Percentiles rank a stretch among this genome's conserved stretches.
Conservation (phyloP, 2,113 vertebrate genomes). For the Crotalus tigris region DNA sequence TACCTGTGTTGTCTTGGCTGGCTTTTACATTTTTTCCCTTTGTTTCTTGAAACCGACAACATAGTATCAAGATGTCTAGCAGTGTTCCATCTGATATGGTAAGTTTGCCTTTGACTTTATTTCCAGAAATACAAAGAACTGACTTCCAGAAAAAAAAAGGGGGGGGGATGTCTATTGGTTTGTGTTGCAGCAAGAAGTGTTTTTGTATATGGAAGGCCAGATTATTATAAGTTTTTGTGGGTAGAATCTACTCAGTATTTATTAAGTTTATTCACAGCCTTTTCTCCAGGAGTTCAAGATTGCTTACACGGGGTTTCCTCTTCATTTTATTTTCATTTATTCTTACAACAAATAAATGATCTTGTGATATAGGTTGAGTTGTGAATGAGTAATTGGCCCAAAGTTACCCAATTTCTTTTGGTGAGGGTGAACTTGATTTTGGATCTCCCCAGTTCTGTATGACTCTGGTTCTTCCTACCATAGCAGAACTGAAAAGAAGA, state of each 20-base stretch:
- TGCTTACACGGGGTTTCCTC: neutral
- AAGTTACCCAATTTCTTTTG: neutral
- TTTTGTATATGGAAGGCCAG: neutral
- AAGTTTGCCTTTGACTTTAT: slow-evolving; percentile 47
- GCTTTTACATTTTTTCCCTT: neutral
- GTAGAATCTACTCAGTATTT: neutral
- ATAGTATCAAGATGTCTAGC: slow-evolving; percentile 74
- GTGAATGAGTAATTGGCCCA: neutral
- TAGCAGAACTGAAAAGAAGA: neutral
- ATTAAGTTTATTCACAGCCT: neutral
- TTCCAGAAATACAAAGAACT: slow-evolving; percentile 27
- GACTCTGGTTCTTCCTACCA: neutral
- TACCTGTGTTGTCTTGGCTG: neutral
- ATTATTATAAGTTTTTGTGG: neutral
- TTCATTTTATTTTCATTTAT: neutral
- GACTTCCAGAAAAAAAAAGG: neutral
- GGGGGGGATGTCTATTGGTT: neutral
- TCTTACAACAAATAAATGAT: neutral
- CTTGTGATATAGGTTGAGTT: neutral
- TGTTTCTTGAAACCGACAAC: slow-evolving; percentile 41
- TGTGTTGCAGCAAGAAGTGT: neutral
- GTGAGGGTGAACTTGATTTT: neutral
- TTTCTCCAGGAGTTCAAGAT: neutral
- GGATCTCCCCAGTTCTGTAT: neutral
- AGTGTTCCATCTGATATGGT: slow-evolving; percentile 79